These are phyloP conservation scores for Pentamera pediparva DNA, from an alignment of 53 echinoderm and acorn worm species.

Conservation along the genomic window DNA sequence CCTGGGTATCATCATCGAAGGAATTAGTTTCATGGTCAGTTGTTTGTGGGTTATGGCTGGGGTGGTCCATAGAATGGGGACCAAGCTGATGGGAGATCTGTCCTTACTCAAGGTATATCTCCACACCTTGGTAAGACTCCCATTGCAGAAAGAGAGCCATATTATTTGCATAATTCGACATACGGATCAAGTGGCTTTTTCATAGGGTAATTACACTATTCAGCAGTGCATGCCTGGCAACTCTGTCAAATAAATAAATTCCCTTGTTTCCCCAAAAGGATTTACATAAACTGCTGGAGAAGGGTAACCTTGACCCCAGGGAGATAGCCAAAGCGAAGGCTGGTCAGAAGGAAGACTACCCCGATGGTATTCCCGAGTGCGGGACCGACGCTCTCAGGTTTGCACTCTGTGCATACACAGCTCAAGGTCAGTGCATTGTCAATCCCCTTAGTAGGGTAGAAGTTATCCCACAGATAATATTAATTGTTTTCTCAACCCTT, in stretches of 20 bases:
- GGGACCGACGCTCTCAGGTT: slow-evolving; percentile 98
- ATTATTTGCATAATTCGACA: no score
- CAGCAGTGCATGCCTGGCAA: no score
- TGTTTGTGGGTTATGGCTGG: no score
- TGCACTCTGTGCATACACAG: slow-evolving; percentile 91
- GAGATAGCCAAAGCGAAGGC: slow-evolving; percentile 78
- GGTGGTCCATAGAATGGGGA: no score
- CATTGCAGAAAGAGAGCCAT: no score
- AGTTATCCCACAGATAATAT: no score
- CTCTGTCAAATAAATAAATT: no score
- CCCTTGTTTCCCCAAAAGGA: no score
- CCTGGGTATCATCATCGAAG: slow-evolving; percentile 92
- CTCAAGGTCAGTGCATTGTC: slow-evolving; percentile 71
- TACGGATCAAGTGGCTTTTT: no score
- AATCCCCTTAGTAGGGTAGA: no score
- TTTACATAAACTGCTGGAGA: slow-evolving; percentile 63
- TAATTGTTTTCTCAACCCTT: no score
- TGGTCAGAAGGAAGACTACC: slow-evolving; percentile 88
- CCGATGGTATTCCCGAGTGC: slow-evolving; percentile 93
- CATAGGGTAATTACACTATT: no score
- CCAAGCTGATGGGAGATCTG: slow-evolving; percentile 55
- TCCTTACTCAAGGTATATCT: slow-evolving; percentile 84
- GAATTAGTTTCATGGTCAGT: slow-evolving; percentile 3
- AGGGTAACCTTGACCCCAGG: slow-evolving; percentile 82
- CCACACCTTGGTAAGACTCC: slow-evolving; percentile 91